Evolutionary conservation across 1,140 invertebrate genomes (phyloP), one percentile per base, ranked within the genome.

Genomic region (Drosophila auraria): DNA sequence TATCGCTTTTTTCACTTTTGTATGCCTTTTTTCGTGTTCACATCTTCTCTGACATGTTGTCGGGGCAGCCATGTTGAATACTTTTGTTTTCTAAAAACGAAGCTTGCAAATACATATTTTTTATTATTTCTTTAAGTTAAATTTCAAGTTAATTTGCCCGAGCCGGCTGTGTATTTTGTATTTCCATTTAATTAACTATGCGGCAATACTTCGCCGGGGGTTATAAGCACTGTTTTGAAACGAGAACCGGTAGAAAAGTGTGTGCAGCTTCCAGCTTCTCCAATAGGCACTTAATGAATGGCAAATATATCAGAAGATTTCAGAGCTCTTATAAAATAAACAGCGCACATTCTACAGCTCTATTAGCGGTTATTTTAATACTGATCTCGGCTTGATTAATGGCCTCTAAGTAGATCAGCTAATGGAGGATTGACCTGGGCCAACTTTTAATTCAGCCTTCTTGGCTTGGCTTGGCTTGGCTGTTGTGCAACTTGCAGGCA

Each of bases 51-150:
- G 68, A 73, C 70, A 73, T 73, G 62, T 75, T 57, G 77, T 71
- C 64, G 70, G 83, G 78, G 81, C 91, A 66, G 91, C 91, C 91
- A 92, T 92, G 78, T 92, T 92, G 83, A 78, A 92, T 92, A 87
- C 81, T 90, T 91, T 91, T 91, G 75, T 90, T 82, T 89, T 90
- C 69, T 79, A 79, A 80, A 82, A 82, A 73, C 61, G 57, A 76
- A 60, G 58, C 82, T 86, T 51, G 59, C 62, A 71, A 69, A 60
- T 60, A 72, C 68, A 60, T 72, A 20, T 17, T 57, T 50, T 51
- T 61, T 61, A 82, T 49, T 69, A 72, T 49, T 69, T 70, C 64
- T 58, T 42, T 20, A 60, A 70, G 53, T 76, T 45, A 69, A 78
- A 74, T 45, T 83, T 86, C 83, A 80, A 78, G 69, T 78, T 89